Percentiles rank a stretch among this genome's conserved stretches.
Conservation (phyloP, 2,888 invertebrate species). For the Rugalucina vietnamica region DNA sequence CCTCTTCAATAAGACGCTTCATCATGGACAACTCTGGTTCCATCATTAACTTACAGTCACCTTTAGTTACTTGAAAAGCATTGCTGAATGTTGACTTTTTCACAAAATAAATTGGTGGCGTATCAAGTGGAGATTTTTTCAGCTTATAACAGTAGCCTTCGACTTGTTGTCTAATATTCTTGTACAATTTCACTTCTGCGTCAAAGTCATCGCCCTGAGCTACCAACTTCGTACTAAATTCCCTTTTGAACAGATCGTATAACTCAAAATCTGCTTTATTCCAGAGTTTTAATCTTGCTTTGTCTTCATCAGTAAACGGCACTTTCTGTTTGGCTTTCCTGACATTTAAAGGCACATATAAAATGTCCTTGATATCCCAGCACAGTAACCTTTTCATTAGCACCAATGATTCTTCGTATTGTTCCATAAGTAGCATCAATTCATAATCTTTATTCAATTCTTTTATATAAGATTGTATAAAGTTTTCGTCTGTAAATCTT, state of each 20-base stretch:
- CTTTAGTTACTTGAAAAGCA: constrained; percentile 38
- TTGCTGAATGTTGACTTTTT: constrained; percentile 50
- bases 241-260: constrained; percentile 72
- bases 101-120: neutral
- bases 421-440: constrained; percentile 78
- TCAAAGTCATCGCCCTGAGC: constrained; percentile 56
- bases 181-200: constrained; percentile 65
- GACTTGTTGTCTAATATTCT: constrained; percentile 46
- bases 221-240: constrained; percentile 66
- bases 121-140: neutral
- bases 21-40: constrained; percentile 51
- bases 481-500: constrained; percentile 40
- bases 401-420: constrained; percentile 80
- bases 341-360: constrained; percentile 73
- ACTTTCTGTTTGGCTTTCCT: constrained; percentile 40
- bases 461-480: constrained; percentile 60
- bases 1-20: constrained; percentile 44
- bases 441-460: constrained; percentile 72
- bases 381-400: constrained; percentile 76
- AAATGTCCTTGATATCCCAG: constrained; percentile 78
- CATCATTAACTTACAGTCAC: constrained; percentile 54
- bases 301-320: constrained; percentile 52
- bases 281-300: constrained; percentile 63
- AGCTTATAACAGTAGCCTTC: constrained; percentile 43
- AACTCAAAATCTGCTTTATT: constrained; percentile 75